A percentile compares a stretch with the other conserved stretches of the same genome.
These are phyloP conservation scores for Rhyacichthys aspro DNA, from an alignment of 2,797 vertebrate genomes.

Conservation along the genomic window DNA sequence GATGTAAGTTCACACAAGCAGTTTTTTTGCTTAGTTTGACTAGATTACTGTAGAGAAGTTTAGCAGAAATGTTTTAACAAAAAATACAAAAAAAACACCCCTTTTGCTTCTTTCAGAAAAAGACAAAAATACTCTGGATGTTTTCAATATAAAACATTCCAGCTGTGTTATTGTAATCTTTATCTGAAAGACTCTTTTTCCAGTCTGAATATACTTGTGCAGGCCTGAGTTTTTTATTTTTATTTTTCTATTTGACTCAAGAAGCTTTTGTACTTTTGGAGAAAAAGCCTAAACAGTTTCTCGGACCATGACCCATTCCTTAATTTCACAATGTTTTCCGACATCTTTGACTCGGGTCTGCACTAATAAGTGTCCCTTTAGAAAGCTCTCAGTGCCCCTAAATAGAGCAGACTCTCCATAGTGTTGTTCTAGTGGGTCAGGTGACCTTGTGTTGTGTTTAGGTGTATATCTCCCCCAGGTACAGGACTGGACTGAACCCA, in stretches of 20 bases:
- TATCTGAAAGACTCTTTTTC: neutral
- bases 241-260: no score
- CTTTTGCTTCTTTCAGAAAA: constrained; percentile 40
- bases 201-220: neutral
- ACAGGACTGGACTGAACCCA: constrained; percentile 41
- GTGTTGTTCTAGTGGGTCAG: constrained; percentile 26
- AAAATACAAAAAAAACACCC: neutral
- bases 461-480: constrained; percentile 56
- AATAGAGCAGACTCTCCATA: constrained; percentile 10
- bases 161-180: neutral
- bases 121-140: neutral
- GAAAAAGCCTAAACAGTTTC: no score
- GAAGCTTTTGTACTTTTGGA: no score
- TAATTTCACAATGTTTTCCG: no score
- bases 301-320: neutral
- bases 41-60: no score
- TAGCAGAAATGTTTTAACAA: constrained; percentile 19
- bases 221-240: constrained; percentile 18
- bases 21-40: constrained; percentile 8
- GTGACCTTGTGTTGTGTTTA: constrained; percentile 58
- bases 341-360: constrained; percentile 19
- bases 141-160: neutral
- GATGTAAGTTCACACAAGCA: constrained; percentile 71
- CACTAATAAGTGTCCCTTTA: neutral
- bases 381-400: constrained; percentile 8